A percentile compares a stretch with the other conserved stretches of the same genome.
Conservation (phyloP, 2,113 vertebrate species). For the Oxyura jamaicensis region DNA sequence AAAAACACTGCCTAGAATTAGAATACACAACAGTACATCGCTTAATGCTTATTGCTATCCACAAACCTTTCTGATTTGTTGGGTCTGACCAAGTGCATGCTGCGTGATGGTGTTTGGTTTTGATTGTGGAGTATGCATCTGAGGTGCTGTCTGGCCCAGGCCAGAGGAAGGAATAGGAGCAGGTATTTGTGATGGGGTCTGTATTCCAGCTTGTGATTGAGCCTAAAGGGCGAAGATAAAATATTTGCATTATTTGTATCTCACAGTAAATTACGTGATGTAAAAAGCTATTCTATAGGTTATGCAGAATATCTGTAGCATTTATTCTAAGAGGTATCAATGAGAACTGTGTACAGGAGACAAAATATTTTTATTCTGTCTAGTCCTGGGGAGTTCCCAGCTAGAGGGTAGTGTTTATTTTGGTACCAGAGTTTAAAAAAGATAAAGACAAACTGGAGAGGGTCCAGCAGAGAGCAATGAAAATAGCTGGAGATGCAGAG, state of each 20-base stretch:
- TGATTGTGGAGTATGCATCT: constrained; percentile 77
- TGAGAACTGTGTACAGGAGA: neutral
- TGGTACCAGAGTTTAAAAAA: neutral
- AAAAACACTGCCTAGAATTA: constrained; percentile 1
- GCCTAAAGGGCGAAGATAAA: constrained; percentile 69
- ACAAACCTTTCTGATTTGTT: constrained; percentile 84
- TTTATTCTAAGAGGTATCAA: neutral
- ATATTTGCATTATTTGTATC: constrained; percentile 42
- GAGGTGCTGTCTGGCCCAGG: constrained; percentile 76
- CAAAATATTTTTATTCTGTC: neutral
- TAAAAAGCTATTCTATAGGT: neutral
- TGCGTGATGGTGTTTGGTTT: constrained; percentile 78
- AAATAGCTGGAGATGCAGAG: neutral
- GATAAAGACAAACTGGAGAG: neutral
- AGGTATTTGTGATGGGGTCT: constrained; percentile 74
- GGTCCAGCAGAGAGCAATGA: neutral
- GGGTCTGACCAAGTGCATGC: constrained; percentile 76
- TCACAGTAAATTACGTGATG: neutral
- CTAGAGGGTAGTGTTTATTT: neutral
- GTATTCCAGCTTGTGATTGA: constrained; percentile 73
- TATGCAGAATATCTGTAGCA: neutral
- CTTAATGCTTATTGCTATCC: neutral
- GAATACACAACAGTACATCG: neutral
- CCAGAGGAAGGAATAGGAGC: constrained; percentile 73
- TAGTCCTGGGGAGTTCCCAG: neutral